These are phyloP conservation scores for Fabriciana adippe DNA, from an alignment of 2,888 invertebrate genomes.

Conservation along the genomic window DNA sequence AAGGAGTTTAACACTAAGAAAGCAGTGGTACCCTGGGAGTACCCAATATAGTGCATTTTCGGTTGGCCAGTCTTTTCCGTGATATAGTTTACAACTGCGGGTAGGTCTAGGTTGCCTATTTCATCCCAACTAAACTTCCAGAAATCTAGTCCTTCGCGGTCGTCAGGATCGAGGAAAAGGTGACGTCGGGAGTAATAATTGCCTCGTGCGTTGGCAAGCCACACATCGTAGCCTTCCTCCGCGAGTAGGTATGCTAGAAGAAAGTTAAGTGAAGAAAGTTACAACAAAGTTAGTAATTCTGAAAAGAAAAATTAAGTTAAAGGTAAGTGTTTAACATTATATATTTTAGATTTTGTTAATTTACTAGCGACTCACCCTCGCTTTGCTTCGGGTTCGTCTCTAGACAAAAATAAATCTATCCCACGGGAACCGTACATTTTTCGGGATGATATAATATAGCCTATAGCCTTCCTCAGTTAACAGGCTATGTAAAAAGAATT, in stretches of 20 bases:
- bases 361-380: too few species aligned
- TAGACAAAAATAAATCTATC: too few species aligned
- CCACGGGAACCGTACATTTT: too few species aligned
- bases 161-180: constrained; percentile 57
- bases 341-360: too few species aligned
- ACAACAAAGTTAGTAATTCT: constrained; percentile 9
- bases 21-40: constrained; percentile 85
- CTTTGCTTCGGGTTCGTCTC: too few species aligned
- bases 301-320: not conserved
- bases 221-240: constrained; percentile 86
- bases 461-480: too few species aligned
- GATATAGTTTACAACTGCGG: constrained; percentile 88
- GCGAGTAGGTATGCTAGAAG: constrained; percentile 71
- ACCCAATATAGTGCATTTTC: constrained; percentile 88
- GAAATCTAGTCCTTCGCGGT: constrained; percentile 58
- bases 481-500: too few species aligned
- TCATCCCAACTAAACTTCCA: constrained; percentile 91
- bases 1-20: constrained; percentile 85
- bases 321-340: too few species aligned
- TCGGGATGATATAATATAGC: too few species aligned
- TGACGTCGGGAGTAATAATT: constrained; percentile 84
- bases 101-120: constrained; percentile 88
- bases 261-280: too few species aligned
- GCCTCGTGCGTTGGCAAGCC: constrained; percentile 90
- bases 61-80: constrained; percentile 77